A percentile compares a stretch with the other conserved stretches of the same genome.
These are phyloP conservation scores for Pollenia griseotomentosa DNA, from an alignment of 2,888 invertebrate species.

Conservation along the genomic window DNA sequence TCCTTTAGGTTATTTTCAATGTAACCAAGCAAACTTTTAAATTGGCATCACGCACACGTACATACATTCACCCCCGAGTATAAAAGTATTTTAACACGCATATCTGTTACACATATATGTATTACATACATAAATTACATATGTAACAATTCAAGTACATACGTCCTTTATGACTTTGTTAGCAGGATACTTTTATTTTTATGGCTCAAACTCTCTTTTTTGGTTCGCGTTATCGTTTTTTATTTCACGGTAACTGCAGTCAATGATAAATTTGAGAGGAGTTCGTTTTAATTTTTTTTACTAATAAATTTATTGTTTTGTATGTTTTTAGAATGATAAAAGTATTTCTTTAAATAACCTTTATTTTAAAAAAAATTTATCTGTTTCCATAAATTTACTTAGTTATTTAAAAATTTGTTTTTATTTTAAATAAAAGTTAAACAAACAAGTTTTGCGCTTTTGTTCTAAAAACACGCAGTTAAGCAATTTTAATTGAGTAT, in stretches of 20 bases:
- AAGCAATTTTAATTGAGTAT: too few species aligned
- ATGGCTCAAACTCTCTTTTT: constrained; percentile 20
- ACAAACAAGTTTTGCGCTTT: too few species aligned
- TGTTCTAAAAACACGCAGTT: too few species aligned
- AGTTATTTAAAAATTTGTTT: too few species aligned
- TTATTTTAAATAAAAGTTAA: background rate
- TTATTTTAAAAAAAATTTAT: constrained; percentile 28
- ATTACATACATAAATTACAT: background rate
- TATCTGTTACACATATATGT: background rate
- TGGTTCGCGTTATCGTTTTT: constrained; percentile 24
- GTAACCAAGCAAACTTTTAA: constrained; percentile 25
- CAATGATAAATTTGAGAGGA: constrained; percentile 30
- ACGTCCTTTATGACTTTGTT: constrained; percentile 56
- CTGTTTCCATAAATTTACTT: background rate
- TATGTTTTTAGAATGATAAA: background rate
- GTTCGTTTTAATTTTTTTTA: background rate
- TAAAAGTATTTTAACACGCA: background rate
- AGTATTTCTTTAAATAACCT: background rate
- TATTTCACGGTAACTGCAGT: background rate
- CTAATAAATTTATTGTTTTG: constrained; percentile 28
- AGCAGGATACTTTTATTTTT: constrained; percentile 58
- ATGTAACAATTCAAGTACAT: constrained; percentile 14
- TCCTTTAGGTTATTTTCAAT: constrained; percentile 53
- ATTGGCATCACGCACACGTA: constrained; percentile 43
- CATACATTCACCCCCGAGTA: background rate